Evolutionary conservation across 2,113 vertebrate species (phyloP).

Genomic region (Pelecanoides urinatrix): DNA sequence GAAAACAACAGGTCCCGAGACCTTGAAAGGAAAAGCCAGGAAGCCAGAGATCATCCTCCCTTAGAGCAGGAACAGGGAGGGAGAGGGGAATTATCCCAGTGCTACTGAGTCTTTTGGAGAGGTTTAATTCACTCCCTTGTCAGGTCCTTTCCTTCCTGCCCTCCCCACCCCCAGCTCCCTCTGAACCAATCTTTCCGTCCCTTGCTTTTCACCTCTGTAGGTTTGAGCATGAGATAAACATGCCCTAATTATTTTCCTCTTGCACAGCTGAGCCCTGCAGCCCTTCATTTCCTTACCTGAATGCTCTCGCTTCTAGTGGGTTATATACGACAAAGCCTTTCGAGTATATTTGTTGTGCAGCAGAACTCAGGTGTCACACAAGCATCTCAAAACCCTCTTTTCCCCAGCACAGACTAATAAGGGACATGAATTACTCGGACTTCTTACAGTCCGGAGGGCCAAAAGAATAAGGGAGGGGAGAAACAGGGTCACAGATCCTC

Average conservation of each 20-base stretch:
- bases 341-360: not conserved
- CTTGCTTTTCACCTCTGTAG: conserved; percentile 60
- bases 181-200: not conserved
- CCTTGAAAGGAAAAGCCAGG: not conserved
- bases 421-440: not conserved
- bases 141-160: not conserved
- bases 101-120: not conserved
- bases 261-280: conserved; percentile 49
- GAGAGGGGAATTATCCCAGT: not conserved
- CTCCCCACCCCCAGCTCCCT: not conserved
- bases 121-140: conserved; percentile 36
- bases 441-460: not conserved
- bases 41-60: not conserved
- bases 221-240: conserved; percentile 35
- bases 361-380: not conserved
- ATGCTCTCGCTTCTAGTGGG: not conserved
- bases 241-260: conserved; percentile 55
- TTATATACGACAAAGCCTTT: conserved; percentile 5
- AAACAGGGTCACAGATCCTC: not conserved
- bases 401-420: not conserved
- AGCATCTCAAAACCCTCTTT: not conserved
- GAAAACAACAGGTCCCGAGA: conserved; percentile 22
- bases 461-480: not conserved
- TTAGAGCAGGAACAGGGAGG: not conserved
- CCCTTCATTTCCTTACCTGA: conserved; percentile 53